Evolutionary conservation across 2,113 vertebrate species (phyloP).

Genomic region (Isichthys henryi): DNA sequence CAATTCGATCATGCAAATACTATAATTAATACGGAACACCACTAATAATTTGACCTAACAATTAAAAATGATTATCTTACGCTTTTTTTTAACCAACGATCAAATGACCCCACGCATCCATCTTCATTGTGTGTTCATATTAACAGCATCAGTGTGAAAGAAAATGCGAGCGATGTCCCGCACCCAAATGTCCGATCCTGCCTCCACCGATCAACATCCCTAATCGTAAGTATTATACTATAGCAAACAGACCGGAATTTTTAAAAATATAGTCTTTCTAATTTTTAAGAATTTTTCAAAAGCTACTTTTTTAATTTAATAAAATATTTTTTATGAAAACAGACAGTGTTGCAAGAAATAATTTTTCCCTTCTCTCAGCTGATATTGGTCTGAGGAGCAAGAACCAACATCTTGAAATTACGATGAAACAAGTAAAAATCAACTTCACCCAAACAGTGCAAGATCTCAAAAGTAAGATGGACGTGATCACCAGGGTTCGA

Average conservation of each 20-base stretch:
- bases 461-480: slow-evolving; percentile 37
- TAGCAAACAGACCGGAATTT: neutral
- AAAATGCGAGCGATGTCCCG: neutral
- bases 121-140: neutral
- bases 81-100: neutral
- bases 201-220: neutral
- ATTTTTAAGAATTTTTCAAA: neutral
- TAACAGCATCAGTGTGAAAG: slow-evolving; percentile 15
- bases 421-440: slow-evolving; percentile 31
- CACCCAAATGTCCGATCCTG: neutral
- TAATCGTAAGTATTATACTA: neutral
- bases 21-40: neutral
- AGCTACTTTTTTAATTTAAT: neutral
- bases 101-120: neutral
- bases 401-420: slow-evolving; percentile 32
- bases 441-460: slow-evolving; percentile 52
- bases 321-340: neutral
- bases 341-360: neutral
- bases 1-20: neutral
- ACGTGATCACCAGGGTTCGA: slow-evolving; percentile 39
- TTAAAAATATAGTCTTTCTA: neutral
- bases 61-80: neutral
- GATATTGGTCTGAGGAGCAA: neutral
- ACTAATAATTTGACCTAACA: neutral
- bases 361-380: slow-evolving; percentile 6